Conservation (phyloP, 2,113 vertebrate genomes). For the Triplophysa rosa region DNA sequence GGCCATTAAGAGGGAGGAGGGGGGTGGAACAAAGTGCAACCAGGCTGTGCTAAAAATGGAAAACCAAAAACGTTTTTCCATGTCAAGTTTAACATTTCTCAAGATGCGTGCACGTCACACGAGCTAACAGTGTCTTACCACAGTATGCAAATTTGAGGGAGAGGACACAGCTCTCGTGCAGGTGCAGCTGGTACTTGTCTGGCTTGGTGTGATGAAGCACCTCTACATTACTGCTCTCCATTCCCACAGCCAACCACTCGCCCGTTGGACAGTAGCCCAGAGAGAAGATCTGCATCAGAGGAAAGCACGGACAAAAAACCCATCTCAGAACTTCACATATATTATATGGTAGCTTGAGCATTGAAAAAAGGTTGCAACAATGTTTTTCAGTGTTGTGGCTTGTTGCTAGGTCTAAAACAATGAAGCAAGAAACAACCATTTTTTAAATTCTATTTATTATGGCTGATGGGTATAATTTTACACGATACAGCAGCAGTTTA, state of each 20-base stretch:
- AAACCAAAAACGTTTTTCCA: not conserved
- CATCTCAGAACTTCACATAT: not conserved
- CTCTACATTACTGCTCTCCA: constrained; percentile 99
- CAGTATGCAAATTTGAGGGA: constrained; percentile 97
- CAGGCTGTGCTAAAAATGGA: not conserved
- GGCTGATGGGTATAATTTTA: not conserved
- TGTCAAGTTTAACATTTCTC: not conserved
- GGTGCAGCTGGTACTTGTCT: constrained; percentile 96
- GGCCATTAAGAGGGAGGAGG: constrained; percentile 12
- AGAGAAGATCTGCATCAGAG: constrained; percentile 85
- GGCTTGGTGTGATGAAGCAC: constrained; percentile 95
- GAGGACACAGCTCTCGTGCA: constrained; percentile 96
- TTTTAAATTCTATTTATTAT: too few relatives aligned
- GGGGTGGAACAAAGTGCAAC: constrained; percentile 15
- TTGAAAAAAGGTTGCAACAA: too few relatives aligned
- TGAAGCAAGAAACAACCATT: too few relatives aligned
- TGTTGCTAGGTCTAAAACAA: too few relatives aligned
- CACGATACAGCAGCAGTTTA: not conserved
- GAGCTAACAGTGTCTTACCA: constrained; percentile 72
- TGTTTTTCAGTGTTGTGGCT: too few relatives aligned
- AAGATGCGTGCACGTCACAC: not conserved
- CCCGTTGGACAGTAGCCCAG: constrained; percentile 96
- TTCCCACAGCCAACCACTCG: constrained; percentile 94
- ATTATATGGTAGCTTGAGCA: not conserved
- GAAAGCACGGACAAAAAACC: not conserved